These are phyloP conservation scores for Pangasius djambal DNA, from an alignment of 2,797 vertebrate genomes.

Conservation along the genomic window DNA sequence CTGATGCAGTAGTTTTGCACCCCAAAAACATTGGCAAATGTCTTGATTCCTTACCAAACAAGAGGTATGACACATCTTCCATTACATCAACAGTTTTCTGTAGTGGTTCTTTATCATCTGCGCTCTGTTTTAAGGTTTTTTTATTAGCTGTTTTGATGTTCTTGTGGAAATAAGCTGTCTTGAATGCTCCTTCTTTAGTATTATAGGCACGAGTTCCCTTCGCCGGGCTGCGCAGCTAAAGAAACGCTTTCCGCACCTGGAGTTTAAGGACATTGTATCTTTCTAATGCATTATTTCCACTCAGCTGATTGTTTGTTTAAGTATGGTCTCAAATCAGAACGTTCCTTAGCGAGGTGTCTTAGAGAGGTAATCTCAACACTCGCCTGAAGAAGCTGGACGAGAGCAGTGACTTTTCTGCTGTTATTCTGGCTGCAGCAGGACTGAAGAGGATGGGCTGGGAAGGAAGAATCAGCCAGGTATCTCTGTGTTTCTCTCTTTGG, in stretches of 20 bases:
- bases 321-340: neutral
- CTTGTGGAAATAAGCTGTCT: neutral
- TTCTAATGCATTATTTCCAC: slow-evolving; percentile 59
- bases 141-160: neutral
- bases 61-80: slow-evolving; percentile 77
- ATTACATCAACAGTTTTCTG: neutral
- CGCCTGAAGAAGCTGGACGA: slow-evolving; percentile 95
- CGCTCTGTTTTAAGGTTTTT: neutral
- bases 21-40: slow-evolving; percentile 84
- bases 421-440: slow-evolving; percentile 92
- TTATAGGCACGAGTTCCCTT: slow-evolving; percentile 94
- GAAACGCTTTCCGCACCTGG: slow-evolving; percentile 88
- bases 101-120: neutral
- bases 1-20: slow-evolving; percentile 93
- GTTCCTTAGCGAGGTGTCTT: slow-evolving; percentile 64
- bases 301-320: neutral
- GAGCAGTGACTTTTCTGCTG: slow-evolving; percentile 87
- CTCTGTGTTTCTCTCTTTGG: neutral
- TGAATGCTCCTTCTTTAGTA: slow-evolving; percentile 68
- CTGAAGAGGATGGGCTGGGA: slow-evolving; percentile 96
- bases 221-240: slow-evolving; percentile 95
- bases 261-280: slow-evolving; percentile 97
- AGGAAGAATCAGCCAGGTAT: slow-evolving; percentile 88
- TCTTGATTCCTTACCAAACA: slow-evolving; percentile 83
- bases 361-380: slow-evolving; percentile 97